Percentiles rank a stretch among this genome's conserved stretches.
Evolutionary conservation across 1,140 invertebrate genomes (phyloP).

Genomic region (Pomacea maculata): DNA sequence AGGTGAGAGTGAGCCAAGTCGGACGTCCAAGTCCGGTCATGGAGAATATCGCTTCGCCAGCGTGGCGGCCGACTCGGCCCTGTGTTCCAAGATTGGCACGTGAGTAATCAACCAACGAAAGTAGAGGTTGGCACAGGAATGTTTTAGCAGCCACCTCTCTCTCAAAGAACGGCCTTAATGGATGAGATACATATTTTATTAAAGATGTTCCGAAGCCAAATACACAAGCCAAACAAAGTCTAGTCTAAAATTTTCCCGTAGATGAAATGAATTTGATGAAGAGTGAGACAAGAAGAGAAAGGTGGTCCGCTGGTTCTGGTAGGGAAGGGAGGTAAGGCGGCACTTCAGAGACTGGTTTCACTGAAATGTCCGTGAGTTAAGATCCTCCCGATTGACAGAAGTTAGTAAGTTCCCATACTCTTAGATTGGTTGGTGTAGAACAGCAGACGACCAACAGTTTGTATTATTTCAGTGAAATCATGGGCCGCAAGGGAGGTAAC

Average conservation of each 20-base stretch:
- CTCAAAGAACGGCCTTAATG: no score
- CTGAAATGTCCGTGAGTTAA: not conserved
- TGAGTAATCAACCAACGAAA: no score
- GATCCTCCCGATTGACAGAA: not conserved
- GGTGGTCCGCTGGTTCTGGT: not conserved
- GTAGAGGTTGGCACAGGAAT: no score
- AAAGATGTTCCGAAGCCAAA: not conserved
- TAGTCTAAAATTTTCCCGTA: no score
- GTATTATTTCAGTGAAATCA: not conserved
- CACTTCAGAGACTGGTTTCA: no score
- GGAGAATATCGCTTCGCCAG: no score
- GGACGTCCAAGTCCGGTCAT: no score
- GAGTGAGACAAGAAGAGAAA: not conserved
- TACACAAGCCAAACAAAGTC: not conserved
- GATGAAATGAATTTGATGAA: not conserved
- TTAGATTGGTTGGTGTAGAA: not conserved
- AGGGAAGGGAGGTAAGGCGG: not conserved
- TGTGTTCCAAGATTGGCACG: no score
- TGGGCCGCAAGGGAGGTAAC: constrained; percentile 61
- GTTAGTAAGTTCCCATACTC: no score
- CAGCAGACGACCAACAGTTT: not conserved
- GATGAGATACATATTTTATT: not conserved
- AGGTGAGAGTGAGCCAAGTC: no score
- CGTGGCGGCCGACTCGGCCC: no score
- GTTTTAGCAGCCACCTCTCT: no score